Evolutionary conservation across 2,797 vertebrate species (phyloP), one percentile per base, ranked within the genome.

Genomic region (Lepilemur septentrionalis): DNA sequence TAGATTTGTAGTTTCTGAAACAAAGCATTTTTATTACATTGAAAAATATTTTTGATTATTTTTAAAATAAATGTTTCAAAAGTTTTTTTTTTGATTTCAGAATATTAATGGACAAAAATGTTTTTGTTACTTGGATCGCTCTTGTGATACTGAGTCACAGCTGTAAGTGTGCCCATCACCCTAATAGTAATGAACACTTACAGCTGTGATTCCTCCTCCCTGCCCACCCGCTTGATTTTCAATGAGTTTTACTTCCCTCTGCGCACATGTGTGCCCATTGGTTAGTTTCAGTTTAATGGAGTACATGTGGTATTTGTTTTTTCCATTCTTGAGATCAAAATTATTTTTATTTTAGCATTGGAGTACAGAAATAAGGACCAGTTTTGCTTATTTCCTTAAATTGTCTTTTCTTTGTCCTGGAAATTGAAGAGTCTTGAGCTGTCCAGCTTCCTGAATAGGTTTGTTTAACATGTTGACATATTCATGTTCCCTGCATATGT

Each of bases 31-130:
- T 22, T 59, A 35, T 88, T 76, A 57, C 2, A 4, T 76, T 90
- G 38, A 88, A 91, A 95, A 75, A 82, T 48, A 41, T 17, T 67
- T 73, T 35, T 67, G 30, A 57, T 91, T 93, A 4, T 46, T 96
- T 87, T 32, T 18, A 38, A 87, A 78, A 80, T 18, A 80, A 75
- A 15, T 84, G 25, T 67, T 57, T 92, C 23, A n/a, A 89, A 76
- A 41, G 52, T 48, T 57, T 76, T 48, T 46, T 17, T 75, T 48
- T 48, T 48, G 14, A 63, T n/a, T 65, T 65, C 32, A n/a, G 63
- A 65, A n/a, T 35, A n/a, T 28, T 59, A 59, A 59, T 3, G 4
- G 25, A 22, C 32, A 65, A 17, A 65, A n/a, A 65, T 65, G 63
- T 35, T 65, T 65, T 65, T 65, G 63, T 65, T 65, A 65, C n/a